Evolutionary conservation across 2,113 vertebrate genomes (phyloP).

Genomic region (Arizona elegans): DNA sequence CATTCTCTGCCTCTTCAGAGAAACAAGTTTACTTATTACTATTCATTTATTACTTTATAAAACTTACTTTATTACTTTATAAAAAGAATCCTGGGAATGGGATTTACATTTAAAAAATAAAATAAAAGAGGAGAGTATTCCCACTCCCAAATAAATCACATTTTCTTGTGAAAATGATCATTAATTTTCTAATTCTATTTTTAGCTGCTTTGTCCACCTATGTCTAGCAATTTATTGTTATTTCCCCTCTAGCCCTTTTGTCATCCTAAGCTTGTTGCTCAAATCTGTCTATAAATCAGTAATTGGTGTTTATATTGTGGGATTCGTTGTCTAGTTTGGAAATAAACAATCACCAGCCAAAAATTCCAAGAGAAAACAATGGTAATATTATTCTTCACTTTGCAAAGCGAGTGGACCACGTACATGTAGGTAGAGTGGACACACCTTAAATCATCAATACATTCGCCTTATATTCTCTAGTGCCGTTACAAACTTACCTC

Average conservation of each 20-base stretch:
- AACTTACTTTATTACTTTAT: slow-evolving; percentile 21
- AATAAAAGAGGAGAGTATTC: background rate
- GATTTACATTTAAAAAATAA: background rate
- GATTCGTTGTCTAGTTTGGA: too few relatives aligned
- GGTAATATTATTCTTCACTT: too few relatives aligned
- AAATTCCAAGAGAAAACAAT: too few relatives aligned
- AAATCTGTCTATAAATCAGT: background rate
- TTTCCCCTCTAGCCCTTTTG: too few relatives aligned
- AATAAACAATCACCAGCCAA: too few relatives aligned
- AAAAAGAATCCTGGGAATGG: background rate
- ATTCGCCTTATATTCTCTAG: too few relatives aligned
- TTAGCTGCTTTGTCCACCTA: background rate
- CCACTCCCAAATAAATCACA: background rate
- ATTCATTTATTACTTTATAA: slow-evolving; percentile 9
- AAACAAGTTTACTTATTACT: background rate
- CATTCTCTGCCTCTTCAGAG: background rate
- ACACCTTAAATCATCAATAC: too few relatives aligned
- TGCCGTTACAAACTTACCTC: too few relatives aligned
- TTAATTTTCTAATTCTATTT: background rate
- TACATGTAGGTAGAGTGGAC: too few relatives aligned
- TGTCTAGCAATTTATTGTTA: background rate
- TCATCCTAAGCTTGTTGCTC: background rate
- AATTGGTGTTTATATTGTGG: background rate
- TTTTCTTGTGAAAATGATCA: background rate
- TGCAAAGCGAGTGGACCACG: too few relatives aligned